Base-by-base conservation (phyloP, 2,888 invertebrate genomes). In the Chorisops tibialis region DNA sequence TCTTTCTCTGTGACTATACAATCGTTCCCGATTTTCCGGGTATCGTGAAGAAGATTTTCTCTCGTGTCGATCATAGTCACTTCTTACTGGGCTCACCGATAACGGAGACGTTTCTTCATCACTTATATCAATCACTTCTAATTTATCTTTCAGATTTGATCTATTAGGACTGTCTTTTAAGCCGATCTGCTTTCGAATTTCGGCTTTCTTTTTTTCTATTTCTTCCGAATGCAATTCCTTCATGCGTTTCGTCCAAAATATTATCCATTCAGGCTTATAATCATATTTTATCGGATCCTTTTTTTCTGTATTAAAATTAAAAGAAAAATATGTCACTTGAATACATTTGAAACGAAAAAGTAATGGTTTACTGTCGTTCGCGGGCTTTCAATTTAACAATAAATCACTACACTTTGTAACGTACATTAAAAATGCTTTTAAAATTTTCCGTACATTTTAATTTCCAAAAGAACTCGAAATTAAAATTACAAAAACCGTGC, bases 201-300 rank as follows among this genome's bases (percentile, higher is more conserved):
- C 90, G 58, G 83, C 82, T 66, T 89, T 85, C 62, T 85, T 81
- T 14, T 80, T 78, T 60, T 84, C 83, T 4, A 91, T 72, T 69
- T 91, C 87, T 12, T 84, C 84, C 24, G 84, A 83, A 71, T 91
- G 88, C 6, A 93, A 75, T 67, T 91, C 90, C 60, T 87, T 85
- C 87, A 92, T 89, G 11, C 90, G 83, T 63, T 84, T 84, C 69
- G 89, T 90, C 93, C 93, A 93, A 74, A 85, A 92, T 54, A 84
- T 79, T 58, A 92, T 91, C 93, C 93, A 93, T 71, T 93, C 93
- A 0, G 91, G 89, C 69, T 92, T 92, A 73, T 91, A 93, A 72
- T 93, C 92, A 72, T 92, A 86, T 66, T 86, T 87, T 35, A 86
- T 82, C 0, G 90, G 87, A 73, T 93, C 91, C 73, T 76, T 78